Evolutionary conservation across 2,797 vertebrate genomes (phyloP).

Genomic region (Semaprochilodus insignis): DNA sequence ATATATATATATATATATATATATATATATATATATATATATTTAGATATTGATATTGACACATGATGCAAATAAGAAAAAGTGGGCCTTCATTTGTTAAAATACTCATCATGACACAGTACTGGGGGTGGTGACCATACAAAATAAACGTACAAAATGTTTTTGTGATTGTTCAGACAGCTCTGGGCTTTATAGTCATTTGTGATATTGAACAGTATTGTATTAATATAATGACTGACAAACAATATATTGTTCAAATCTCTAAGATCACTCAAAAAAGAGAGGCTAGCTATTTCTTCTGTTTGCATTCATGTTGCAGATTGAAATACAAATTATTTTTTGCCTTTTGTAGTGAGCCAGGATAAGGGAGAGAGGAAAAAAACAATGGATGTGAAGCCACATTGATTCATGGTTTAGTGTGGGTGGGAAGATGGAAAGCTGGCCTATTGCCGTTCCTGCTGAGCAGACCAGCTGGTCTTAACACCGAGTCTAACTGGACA

Average conservation of each 20-base stretch:
- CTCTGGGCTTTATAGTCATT: neutral
- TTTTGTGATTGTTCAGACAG: no score
- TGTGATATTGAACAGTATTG: neutral
- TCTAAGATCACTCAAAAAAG: no score
- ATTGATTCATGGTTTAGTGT: constrained; percentile 5
- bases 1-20: no score
- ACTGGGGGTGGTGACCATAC: no score
- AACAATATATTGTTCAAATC: neutral
- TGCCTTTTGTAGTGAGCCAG: constrained; percentile 7
- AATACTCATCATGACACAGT: neutral
- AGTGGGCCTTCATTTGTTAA: neutral
- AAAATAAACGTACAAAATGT: no score
- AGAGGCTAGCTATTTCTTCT: neutral
- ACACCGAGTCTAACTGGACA: constrained; percentile 20
- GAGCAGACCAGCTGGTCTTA: constrained; percentile 43
- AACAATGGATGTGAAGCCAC: neutral
- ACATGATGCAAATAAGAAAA: neutral
- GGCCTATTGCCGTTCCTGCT: constrained; percentile 39
- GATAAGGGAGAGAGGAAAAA: neutral
- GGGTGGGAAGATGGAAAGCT: constrained; percentile 17
- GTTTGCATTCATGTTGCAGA: neutral
- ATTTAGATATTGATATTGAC: neutral
- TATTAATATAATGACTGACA: neutral
- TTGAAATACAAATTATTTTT: constrained; percentile 13
- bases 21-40: no score